Conservation (phyloP, 2,113 vertebrate genomes). For the Bubalus kerabau region DNA sequence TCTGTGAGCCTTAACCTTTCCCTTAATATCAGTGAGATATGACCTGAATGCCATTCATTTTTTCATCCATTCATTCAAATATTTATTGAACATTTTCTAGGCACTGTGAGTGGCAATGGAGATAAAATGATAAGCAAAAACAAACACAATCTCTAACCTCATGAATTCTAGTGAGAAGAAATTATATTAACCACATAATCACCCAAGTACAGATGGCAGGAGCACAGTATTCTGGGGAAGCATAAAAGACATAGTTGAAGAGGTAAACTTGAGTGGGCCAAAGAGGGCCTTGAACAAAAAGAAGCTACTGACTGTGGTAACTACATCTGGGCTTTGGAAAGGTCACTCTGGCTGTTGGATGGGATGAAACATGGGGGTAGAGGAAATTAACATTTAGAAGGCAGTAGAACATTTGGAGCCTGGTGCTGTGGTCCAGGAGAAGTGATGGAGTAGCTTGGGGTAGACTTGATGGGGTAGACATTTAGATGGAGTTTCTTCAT, state of each 20-base stretch:
- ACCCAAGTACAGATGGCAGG: background rate
- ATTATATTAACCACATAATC: background rate
- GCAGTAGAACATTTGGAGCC: background rate
- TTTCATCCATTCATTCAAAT: background rate
- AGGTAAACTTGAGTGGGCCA: background rate
- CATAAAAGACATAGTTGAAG: background rate
- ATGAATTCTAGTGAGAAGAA: background rate
- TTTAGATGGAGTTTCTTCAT: background rate
- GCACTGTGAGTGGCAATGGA: background rate
- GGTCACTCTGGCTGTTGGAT: background rate
- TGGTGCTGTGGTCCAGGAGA: background rate
- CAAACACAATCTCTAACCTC: background rate
- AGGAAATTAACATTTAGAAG: background rate
- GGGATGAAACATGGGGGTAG: background rate
- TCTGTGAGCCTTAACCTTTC: background rate
- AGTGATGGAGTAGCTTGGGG: background rate
- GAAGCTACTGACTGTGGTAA: background rate
- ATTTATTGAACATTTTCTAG: background rate
- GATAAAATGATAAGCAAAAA: background rate
- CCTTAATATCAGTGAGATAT: background rate
- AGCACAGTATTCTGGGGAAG: background rate
- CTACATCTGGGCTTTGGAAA: background rate
- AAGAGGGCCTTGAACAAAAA: background rate
- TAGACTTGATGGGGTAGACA: background rate
- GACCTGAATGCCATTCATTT: background rate